These are phyloP conservation scores for Rhopalosiphum maidis DNA, from an alignment of 1,140 invertebrate genomes.

Conservation along the genomic window DNA sequence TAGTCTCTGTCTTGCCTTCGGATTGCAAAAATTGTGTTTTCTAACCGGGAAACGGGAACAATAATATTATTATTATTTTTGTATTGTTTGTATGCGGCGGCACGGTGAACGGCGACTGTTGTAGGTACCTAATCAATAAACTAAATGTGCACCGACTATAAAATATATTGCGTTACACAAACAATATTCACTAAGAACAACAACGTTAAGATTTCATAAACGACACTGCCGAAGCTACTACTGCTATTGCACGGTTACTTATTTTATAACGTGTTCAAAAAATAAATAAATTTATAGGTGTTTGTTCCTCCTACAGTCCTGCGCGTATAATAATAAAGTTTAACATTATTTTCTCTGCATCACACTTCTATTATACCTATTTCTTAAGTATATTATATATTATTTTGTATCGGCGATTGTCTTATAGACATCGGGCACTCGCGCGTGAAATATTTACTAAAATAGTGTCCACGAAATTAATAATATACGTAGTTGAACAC, in stretches of 20 bases:
- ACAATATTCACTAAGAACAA: background rate
- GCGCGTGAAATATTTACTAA: background rate
- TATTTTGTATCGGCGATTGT: background rate
- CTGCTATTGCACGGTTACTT: background rate
- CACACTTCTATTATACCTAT: background rate
- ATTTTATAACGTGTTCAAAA: background rate
- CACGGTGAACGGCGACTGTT: background rate
- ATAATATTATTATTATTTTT: background rate
- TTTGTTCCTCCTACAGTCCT: too few relatives aligned
- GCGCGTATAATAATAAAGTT: background rate
- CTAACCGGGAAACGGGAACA: background rate
- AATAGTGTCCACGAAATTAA: background rate
- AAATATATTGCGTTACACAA: background rate
- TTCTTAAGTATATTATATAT: background rate
- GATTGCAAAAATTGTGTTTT: background rate
- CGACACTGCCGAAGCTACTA: background rate
- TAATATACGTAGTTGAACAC: background rate
- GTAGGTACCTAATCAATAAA: background rate
- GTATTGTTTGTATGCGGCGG: background rate
- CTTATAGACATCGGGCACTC: background rate
- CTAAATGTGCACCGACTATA: background rate
- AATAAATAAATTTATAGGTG: background rate
- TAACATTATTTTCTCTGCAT: background rate
- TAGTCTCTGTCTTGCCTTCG: too few relatives aligned
- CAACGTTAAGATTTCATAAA: background rate